Evolutionary conservation across 2,797 vertebrate species (phyloP).

Genomic region (Discoglossus pictus): DNA sequence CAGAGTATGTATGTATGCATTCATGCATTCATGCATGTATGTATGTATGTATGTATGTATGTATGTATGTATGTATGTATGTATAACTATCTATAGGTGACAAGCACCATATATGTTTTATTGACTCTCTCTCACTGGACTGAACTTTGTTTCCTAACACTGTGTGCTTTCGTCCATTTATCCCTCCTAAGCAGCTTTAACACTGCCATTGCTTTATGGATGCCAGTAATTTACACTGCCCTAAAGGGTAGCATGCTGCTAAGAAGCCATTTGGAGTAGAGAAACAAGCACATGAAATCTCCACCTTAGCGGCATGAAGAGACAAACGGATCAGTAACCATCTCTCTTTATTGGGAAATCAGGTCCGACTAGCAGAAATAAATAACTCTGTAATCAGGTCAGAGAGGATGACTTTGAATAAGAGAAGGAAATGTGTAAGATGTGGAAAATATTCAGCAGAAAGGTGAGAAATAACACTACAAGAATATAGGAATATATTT

Average conservation of each 20-base stretch:
- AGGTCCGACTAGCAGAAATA: neutral
- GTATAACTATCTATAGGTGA: no score
- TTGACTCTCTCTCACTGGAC: constrained; percentile 31
- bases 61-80: no score
- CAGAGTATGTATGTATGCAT: no score
- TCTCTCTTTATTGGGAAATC: constrained; percentile 3
- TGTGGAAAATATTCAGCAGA: no score
- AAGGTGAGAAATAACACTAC: no score
- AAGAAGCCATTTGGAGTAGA: constrained; percentile 19
- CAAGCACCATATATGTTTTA: neutral
- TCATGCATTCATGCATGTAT: no score
- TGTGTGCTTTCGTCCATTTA: constrained; percentile 11
- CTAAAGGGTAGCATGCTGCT: constrained; percentile 33
- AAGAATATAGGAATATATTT: no score
- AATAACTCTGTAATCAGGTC: constrained; percentile 18
- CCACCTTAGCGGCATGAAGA: constrained; percentile 18
- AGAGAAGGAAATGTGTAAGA: no score
- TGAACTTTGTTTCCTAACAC: neutral
- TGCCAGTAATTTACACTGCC: constrained; percentile 28
- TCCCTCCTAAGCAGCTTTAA: constrained; percentile 4
- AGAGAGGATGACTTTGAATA: neutral
- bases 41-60: no score
- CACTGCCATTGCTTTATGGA: constrained; percentile 19
- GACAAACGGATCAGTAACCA: constrained; percentile 12
- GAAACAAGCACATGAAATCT: constrained; percentile 33